A percentile compares a stretch with the other conserved stretches of the same genome.
Evolutionary conservation across 2,888 invertebrate species (phyloP).

Genomic region (Beris morrisii): DNA sequence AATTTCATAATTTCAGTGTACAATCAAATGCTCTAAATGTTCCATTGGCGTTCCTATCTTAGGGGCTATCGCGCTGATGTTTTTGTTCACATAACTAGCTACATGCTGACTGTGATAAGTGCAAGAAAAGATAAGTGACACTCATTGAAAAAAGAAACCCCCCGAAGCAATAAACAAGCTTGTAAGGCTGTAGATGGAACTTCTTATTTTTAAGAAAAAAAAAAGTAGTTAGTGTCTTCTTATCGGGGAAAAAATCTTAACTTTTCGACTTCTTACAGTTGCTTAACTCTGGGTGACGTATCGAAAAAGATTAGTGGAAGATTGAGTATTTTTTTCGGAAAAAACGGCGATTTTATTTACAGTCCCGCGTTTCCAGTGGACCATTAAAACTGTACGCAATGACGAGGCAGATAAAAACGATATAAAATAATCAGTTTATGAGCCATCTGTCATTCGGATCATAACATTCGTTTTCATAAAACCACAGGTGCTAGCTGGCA

Average conservation of each 20-base stretch:
- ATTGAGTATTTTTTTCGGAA: not conserved
- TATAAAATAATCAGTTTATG: constrained; percentile 39
- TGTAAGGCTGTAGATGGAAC: constrained; percentile 29
- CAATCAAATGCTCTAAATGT: no score
- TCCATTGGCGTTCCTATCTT: no score
- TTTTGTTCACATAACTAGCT: no score
- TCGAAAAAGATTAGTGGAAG: no score
- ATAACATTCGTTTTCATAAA: constrained; percentile 36
- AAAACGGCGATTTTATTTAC: not conserved
- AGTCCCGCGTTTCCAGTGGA: constrained; percentile 6
- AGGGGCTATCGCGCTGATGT: no score
- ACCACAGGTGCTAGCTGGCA: constrained; percentile 34
- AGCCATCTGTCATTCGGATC: constrained; percentile 37
- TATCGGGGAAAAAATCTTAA: constrained; percentile 26
- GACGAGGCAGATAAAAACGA: constrained; percentile 11
- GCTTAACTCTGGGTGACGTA: no score
- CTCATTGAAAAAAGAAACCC: constrained; percentile 17
- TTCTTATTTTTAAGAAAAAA: constrained; percentile 21
- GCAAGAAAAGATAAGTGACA: constrained; percentile 24
- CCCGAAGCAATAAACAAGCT: constrained; percentile 27
- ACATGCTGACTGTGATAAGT: constrained; percentile 11
- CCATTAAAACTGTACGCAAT: constrained; percentile 6
- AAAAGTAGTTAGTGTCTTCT: constrained; percentile 19
- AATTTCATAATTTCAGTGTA: no score
- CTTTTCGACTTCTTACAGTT: constrained; percentile 26